Percentiles rank a stretch among this genome's conserved stretches.
These are phyloP conservation scores for Prosapia bicincta DNA, from an alignment of 2,888 invertebrate genomes.

Conservation along the genomic window DNA sequence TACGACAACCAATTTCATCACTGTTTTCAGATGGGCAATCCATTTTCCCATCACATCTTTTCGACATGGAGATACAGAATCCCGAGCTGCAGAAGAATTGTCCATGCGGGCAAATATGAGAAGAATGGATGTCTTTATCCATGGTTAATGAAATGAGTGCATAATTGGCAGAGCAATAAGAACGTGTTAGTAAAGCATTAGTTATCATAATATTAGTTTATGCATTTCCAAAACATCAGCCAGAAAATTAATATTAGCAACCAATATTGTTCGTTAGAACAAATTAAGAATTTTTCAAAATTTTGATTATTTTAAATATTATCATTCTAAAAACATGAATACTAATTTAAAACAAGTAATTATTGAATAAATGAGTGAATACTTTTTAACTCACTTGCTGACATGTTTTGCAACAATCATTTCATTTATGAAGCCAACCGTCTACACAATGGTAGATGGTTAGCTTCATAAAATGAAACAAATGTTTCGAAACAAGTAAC, in stretches of 20 bases:
- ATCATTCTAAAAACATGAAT: too few relatives aligned
- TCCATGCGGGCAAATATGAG: conserved; percentile 20
- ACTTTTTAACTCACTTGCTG: too few relatives aligned
- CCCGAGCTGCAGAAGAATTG: conserved; percentile 45
- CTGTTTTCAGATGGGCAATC: conserved; percentile 31
- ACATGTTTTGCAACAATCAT: too few relatives aligned
- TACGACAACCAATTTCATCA: conserved; percentile 42
- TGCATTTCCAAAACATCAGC: background rate
- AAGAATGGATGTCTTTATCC: background rate
- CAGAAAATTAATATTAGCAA: background rate
- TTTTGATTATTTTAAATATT: too few relatives aligned
- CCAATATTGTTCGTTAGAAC: too few relatives aligned
- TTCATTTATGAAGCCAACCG: too few relatives aligned
- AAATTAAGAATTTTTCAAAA: too few relatives aligned
- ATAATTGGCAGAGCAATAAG: background rate
- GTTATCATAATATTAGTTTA: background rate
- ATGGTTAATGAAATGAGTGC: background rate
- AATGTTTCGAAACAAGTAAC: too few relatives aligned
- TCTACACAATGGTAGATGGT: too few relatives aligned
- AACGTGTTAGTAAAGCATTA: background rate
- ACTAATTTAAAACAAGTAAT: too few relatives aligned
- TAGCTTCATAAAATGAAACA: too few relatives aligned
- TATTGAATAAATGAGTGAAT: too few relatives aligned
- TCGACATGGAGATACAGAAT: conserved; percentile 47
- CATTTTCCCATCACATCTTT: conserved; percentile 54